Conservation (phyloP, 30 jellyfish, hydroid and myxozoan genomes). For the Pseudorhiza aurosa region DNA sequence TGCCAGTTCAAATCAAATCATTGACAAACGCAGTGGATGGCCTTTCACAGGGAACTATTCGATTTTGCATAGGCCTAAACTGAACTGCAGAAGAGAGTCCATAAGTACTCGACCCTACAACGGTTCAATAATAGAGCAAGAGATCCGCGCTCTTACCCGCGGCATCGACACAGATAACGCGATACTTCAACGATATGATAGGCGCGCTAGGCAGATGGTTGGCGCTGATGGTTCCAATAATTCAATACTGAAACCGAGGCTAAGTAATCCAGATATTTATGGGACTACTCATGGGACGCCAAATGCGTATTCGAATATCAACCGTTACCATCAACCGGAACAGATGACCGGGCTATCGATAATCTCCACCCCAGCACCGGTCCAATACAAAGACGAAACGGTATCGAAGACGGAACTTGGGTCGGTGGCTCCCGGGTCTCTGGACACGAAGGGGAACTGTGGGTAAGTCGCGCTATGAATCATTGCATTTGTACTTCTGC, state of each 20-base stretch:
- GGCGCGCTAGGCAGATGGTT: not conserved
- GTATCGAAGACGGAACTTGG: not conserved
- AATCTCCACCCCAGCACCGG: conserved; percentile 84
- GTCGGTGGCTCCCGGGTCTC: conserved; percentile 1
- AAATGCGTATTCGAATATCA: conserved; percentile 42
- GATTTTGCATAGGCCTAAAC: conserved; percentile 51
- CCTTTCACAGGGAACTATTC: conserved; percentile 49
- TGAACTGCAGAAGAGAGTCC: conserved; percentile 33
- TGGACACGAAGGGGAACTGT: conserved; percentile 25
- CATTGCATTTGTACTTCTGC: too few species aligned
- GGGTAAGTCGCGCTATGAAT: too few species aligned
- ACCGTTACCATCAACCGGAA: conserved; percentile 34
- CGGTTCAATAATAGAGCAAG: conserved; percentile 41
- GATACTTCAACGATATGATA: not conserved
- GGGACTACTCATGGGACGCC: conserved; percentile 48
- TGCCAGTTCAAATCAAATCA: not conserved
- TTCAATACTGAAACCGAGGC: conserved; percentile 8
- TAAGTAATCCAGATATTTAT: conserved; percentile 9
- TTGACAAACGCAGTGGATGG: conserved; percentile 9
- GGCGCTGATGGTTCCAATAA: not conserved
- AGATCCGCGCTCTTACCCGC: conserved; percentile 38
- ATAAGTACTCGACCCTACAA: conserved; percentile 20
- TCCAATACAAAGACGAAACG: conserved; percentile 62
- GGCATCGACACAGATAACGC: conserved; percentile 21
- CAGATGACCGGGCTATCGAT: conserved; percentile 66